These are phyloP conservation scores for Drosophila hamatofila DNA, from an alignment of 2,888 invertebrate species.

Conservation along the genomic window DNA sequence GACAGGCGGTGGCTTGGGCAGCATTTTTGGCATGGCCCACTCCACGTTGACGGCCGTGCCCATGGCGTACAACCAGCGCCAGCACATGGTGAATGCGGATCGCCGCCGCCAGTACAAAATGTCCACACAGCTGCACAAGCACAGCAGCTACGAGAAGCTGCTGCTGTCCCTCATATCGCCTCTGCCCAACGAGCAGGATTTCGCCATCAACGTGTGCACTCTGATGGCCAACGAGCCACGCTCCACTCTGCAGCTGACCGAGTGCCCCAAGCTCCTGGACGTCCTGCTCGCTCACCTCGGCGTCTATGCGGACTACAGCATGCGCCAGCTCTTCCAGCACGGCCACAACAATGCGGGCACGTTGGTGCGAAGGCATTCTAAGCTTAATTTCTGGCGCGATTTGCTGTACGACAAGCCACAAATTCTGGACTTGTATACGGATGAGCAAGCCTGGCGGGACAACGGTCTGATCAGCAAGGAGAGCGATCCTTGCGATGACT, in stretches of 20 bases:
- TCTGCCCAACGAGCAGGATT: conserved; percentile 99
- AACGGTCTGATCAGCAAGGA: conserved; percentile 68
- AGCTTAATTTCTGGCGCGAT: conserved; percentile 92
- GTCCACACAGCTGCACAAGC: conserved; percentile 88
- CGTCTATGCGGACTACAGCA: conserved; percentile 92
- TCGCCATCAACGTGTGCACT: conserved; percentile 98
- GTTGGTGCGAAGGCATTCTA: conserved; percentile 88
- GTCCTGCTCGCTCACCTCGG: conserved; percentile 97
- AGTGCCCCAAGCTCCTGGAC: conserved; percentile 94
- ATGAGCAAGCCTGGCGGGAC: conserved; percentile 77
- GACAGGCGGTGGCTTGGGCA: conserved; percentile 85
- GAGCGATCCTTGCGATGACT: conserved; percentile 44
- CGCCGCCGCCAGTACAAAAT: conserved; percentile 89
- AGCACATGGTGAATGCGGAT: conserved; percentile 90
- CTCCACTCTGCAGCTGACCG: conserved; percentile 93
- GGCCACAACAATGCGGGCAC: conserved; percentile 86
- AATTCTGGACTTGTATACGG: conserved; percentile 84
- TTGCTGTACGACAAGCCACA: conserved; percentile 85
- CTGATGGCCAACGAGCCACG: conserved; percentile 97
- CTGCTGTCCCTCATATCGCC: conserved; percentile 97
- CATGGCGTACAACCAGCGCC: conserved; percentile 91
- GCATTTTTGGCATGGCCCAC: conserved; percentile 59
- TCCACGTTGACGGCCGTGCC: conserved; percentile 86
- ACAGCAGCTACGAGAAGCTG: conserved; percentile 93
- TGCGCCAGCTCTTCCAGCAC: conserved; percentile 89